Conservation (phyloP, 2,113 vertebrate genomes). For the Eublepharis macularius region DNA sequence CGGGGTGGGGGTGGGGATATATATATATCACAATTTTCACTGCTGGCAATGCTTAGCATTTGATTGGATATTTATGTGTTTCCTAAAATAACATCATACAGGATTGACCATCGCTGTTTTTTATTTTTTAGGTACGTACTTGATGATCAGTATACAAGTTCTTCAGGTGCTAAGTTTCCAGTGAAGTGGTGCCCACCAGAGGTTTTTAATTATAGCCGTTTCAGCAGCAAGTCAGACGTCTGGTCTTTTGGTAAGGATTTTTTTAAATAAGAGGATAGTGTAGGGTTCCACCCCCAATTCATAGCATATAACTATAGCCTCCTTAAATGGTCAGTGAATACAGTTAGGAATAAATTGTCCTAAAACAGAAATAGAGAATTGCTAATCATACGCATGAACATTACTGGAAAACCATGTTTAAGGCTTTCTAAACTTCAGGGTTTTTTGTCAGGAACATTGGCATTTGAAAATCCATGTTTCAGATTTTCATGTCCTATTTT, state of each 20-base stretch:
- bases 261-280: neutral
- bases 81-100: neutral
- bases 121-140: conserved; percentile 85
- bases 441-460: neutral
- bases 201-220: conserved; percentile 92
- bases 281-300: neutral
- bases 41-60: neutral
- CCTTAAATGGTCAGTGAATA: neutral
- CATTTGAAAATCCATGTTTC: neutral
- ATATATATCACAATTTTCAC: too few species aligned
- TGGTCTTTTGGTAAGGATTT: conserved; percentile 88
- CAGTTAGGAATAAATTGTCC: neutral
- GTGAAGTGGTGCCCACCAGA: conserved; percentile 97
- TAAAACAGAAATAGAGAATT: neutral
- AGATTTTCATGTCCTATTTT: neutral
- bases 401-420: neutral
- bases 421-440: neutral
- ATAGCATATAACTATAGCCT: neutral
- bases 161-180: conserved; percentile 90
- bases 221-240: conserved; percentile 96
- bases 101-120: neutral
- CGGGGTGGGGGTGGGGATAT: too few species aligned
- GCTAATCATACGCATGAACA: neutral
- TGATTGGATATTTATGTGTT: neutral
- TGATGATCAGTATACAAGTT: conserved; percentile 93